These are phyloP conservation scores for Hemiscyllium ocellatum DNA, from an alignment of 2,113 vertebrate genomes.

Conservation along the genomic window DNA sequence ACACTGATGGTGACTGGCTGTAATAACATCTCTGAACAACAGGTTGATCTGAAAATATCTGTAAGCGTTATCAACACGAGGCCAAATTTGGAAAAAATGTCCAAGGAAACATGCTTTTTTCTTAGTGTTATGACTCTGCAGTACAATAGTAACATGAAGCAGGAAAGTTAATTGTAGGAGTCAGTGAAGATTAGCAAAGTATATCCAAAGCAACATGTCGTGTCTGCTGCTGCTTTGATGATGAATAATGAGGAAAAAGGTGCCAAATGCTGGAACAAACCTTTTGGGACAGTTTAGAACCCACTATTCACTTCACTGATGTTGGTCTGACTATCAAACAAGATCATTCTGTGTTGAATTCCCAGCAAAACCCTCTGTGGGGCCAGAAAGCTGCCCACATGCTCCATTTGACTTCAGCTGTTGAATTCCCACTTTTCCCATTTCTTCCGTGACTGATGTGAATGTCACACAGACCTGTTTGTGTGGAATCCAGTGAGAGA, in stretches of 20 bases:
- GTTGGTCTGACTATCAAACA: not conserved
- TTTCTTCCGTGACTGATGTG: not conserved
- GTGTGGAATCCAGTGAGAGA: not conserved
- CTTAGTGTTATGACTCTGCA: not conserved
- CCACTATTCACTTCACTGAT: not conserved
- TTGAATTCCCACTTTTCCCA: not conserved
- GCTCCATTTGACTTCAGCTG: not conserved
- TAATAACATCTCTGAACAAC: too few species aligned
- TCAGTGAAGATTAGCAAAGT: not conserved
- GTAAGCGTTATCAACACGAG: not conserved
- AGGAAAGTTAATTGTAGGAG: too few species aligned
- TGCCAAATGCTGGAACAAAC: not conserved
- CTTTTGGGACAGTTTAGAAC: not conserved
- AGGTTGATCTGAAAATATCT: too few species aligned
- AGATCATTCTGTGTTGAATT: not conserved
- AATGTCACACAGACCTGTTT: not conserved
- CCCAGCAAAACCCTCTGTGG: not conserved
- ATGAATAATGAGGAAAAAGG: not conserved
- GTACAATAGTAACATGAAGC: not conserved
- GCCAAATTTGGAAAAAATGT: not conserved
- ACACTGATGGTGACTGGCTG: not conserved
- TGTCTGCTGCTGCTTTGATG: not conserved
- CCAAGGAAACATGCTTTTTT: not conserved
- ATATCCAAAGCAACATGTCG: not conserved
- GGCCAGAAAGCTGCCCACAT: not conserved